These are phyloP conservation scores for Sprattus sprattus DNA, from an alignment of 2,113 vertebrate species.

Conservation along the genomic window DNA sequence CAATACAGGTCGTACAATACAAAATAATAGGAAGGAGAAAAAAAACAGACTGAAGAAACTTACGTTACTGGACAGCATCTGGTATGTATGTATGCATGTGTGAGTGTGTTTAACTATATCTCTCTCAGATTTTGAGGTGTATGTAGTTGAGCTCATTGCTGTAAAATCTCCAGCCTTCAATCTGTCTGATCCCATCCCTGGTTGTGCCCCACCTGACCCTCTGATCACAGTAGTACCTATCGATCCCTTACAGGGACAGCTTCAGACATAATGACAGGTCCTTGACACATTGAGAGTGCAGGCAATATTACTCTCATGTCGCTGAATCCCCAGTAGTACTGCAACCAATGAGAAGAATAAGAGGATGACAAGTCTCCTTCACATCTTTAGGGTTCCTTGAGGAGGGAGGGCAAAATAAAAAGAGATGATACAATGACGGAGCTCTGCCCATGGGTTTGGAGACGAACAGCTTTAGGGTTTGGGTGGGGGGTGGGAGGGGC, in stretches of 20 bases:
- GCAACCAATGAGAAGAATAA: neutral
- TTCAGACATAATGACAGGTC: neutral
- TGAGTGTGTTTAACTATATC: neutral
- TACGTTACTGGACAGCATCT: neutral
- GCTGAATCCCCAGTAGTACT: neutral
- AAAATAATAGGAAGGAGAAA: slow-evolving; percentile 34
- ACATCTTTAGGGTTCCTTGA: neutral
- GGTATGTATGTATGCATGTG: neutral
- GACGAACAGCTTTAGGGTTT: neutral
- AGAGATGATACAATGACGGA: neutral
- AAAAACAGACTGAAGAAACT: neutral
- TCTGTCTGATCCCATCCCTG: neutral
- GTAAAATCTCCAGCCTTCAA: neutral
- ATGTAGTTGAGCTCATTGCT: neutral
- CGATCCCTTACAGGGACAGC: neutral
- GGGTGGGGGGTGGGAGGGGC: neutral
- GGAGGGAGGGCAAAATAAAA: neutral
- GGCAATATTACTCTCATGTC: neutral
- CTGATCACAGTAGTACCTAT: neutral
- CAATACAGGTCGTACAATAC: slow-evolving; percentile 49
- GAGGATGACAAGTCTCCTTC: neutral
- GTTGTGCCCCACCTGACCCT: neutral
- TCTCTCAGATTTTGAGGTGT: neutral
- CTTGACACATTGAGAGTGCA: neutral
- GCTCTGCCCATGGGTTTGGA: neutral